phyloP scores from a whole-genome alignment of 2,888 invertebrate genomes.

The Encarsia formosa region DNA sequence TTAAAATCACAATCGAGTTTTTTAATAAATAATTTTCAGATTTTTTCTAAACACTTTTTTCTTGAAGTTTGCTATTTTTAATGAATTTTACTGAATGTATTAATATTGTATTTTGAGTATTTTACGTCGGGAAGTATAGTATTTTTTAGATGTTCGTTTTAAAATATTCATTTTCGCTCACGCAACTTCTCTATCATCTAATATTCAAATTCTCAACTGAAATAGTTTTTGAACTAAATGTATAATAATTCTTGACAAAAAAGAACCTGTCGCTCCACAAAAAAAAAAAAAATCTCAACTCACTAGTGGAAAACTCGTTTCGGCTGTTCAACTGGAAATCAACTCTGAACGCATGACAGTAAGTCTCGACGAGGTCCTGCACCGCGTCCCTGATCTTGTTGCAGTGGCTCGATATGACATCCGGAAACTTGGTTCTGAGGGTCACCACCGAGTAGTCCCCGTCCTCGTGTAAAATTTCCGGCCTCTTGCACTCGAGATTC shows the following conservation, averaged over 20 bases:
- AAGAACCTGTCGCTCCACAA: no score
- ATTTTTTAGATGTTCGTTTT: no score
- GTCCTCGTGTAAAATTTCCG: slow-evolving; percentile 65
- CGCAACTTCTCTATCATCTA: not conserved
- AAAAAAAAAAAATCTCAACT: not conserved
- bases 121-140: no score
- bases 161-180: not conserved
- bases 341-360: slow-evolving; percentile 78
- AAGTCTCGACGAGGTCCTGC: slow-evolving; percentile 78
- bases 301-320: slow-evolving; percentile 56
- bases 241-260: no score
- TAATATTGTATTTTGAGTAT: no score
- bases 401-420: slow-evolving; percentile 64
- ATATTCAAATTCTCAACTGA: not conserved
- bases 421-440: slow-evolving; percentile 55
- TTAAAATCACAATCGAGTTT: no score
- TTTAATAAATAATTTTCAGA: no score
- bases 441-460: slow-evolving; percentile 69
- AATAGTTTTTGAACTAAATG: no score
- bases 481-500: slow-evolving; percentile 52
- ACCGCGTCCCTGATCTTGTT: slow-evolving; percentile 75
- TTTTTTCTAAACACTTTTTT: no score
- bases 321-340: slow-evolving; percentile 71
- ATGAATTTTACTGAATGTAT: no score
- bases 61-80: no score